Base-by-base conservation (phyloP, 1,140 invertebrate species). In the Hesperophylax magnus region DNA sequence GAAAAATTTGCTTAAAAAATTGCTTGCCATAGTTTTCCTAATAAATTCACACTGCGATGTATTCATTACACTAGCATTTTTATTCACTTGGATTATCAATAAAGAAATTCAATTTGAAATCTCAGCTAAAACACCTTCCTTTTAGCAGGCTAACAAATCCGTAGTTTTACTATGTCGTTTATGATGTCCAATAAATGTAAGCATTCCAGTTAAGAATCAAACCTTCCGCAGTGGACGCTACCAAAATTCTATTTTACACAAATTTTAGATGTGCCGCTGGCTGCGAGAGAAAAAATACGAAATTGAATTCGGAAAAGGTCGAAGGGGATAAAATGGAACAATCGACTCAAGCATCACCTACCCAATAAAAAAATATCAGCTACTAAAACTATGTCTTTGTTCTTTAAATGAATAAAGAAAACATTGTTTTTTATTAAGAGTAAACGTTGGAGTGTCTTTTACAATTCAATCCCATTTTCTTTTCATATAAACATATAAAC, bases 291-390 rank as follows among this genome's bases (percentile, higher is more conserved):
- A 22, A 58, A 58, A 58, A 58, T 22, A n/a, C 56, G n/a, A 58
- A 58, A 58, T 58, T 58, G 56, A 58, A 58, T 58, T 58, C 20
- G n/a, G 56, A 58, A 58, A 58, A 58, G 56, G 20, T 58, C n/a
- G 56, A 58, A 58, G 20, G 6, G 56, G n/a, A 58, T 58, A 22
- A 58, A 58, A 58, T 58, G 18, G 18, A 58, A 58, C 56, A 58
- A 58, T 58, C 6, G 18, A 18, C 20, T 58, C 56, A 58, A 58
- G 20, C 8, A 18, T 22, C 56, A 58, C 9, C 56, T n/a, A 58
- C 56, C 56, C 20, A 58, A 58, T 58, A 58, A 58, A 58, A 20
- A 58, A 3, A 58, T 58, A 20, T 58, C 54, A n/a, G 17, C 54
- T 58, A 18, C 56, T 58, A 58, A 58, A 58, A 58, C 56, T 18